These are phyloP conservation scores for Drosophila murphyi DNA, from an alignment of 1,140 invertebrate genomes.

Conservation along the genomic window DNA sequence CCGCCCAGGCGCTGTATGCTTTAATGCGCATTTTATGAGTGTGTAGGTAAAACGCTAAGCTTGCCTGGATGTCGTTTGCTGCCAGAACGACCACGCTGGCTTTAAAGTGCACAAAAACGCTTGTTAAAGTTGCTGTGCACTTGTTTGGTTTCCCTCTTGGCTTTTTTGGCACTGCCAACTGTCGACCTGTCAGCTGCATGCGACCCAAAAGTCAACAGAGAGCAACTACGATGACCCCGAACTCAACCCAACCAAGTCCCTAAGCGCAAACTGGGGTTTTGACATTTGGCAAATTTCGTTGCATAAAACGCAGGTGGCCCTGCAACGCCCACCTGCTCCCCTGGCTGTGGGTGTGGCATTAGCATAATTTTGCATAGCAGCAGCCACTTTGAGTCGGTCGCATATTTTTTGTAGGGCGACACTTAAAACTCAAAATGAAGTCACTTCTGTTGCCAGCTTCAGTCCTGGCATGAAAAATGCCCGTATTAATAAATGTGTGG, in stretches of 20 bases:
- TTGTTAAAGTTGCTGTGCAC: constrained; percentile 69
- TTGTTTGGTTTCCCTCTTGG: constrained; percentile 27
- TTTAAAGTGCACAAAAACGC: constrained; percentile 70
- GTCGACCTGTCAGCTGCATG: constrained; percentile 43
- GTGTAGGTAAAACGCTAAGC: constrained; percentile 56
- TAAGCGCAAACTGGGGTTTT: constrained; percentile 7
- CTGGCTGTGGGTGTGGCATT: constrained; percentile 45
- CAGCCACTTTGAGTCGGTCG: constrained; percentile 57
- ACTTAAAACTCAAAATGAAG: constrained; percentile 80
- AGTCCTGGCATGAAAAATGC: constrained; percentile 58
- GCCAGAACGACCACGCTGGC: constrained; percentile 3
- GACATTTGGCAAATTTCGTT: constrained; percentile 55
- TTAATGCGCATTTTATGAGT: constrained; percentile 83
- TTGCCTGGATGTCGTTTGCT: constrained; percentile 20
- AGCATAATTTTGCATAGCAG: constrained; percentile 80
- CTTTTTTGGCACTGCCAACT: constrained; percentile 19
- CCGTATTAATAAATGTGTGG: constrained; percentile 72
- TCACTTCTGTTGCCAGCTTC: constrained; percentile 37
- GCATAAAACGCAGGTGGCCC: constrained; percentile 48
- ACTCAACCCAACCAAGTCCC: neutral
- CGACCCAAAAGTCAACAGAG: constrained; percentile 51
- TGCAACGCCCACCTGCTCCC: constrained; percentile 42
- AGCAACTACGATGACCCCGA: constrained; percentile 8
- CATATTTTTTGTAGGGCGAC: constrained; percentile 65
- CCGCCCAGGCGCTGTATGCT: constrained; percentile 71